Base-by-base conservation (phyloP, 2,797 vertebrate genomes). In the Spheniscus humboldti region DNA sequence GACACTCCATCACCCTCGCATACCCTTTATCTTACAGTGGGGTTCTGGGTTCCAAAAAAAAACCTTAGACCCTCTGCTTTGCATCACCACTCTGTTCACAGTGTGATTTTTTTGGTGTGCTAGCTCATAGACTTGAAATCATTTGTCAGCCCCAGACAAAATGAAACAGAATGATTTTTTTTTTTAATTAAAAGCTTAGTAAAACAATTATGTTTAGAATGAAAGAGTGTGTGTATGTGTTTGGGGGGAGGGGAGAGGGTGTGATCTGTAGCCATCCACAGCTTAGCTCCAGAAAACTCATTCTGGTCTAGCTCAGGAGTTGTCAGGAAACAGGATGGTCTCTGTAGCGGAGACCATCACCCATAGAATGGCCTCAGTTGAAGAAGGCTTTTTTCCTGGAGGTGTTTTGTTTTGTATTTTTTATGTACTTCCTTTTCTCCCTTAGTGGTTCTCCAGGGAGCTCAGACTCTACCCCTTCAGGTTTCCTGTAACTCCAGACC, bases 271-370 rank as follows among this genome's bases (percentile, higher is more conserved):
- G 41, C 23, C 27, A 47, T 72, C 53, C 30, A 9, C 47, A 76
- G 7, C 28, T 73, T 68, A 77, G 48, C 11, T 86, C 60, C 48
- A 50, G 71, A 57, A 72, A 53, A 57, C 48, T 72, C 22, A 12
- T 24, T 72, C 47, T 56, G 18, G 5, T 66, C 53, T 71, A 71
- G 59, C 41, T 67, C 52, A 45, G 52, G 45, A 75, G 47, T 60
- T 60, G 28, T 80, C 25, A 62, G 41, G 35, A 55, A 50, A 55
- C 41, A 43, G 39, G 39, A 43, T 22, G 28, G 19, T 64, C 62
- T 23, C 16, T 41, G 0, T 30, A 62, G 25, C 1, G 2, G 11
- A 56, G 11, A 72, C n/a, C 37, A 23, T 35, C 2, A 0, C 17
- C 47, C 5, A 0, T 43, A 52, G 37, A 67, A 22, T 18, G 47